Conservation (phyloP, 2,888 invertebrate species). For the Iselma pallidipennis region DNA sequence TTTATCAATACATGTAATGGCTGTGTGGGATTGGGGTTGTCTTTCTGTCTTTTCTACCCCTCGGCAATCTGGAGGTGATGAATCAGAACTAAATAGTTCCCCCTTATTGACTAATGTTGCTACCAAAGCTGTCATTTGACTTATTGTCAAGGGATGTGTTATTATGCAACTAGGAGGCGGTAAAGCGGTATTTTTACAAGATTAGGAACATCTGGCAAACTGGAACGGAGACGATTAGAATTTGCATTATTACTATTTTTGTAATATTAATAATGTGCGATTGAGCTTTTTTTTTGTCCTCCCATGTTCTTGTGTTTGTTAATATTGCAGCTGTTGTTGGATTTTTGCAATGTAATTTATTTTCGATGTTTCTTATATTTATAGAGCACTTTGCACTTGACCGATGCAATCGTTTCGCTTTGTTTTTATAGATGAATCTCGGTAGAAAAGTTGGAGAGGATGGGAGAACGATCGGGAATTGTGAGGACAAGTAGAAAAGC, state of each 20-base stretch:
- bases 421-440: conserved; percentile 11
- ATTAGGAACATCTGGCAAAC: conserved; percentile 23
- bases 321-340: background rate
- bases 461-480: conserved; percentile 4
- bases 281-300: background rate
- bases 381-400: background rate
- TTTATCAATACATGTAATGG: conserved; percentile 35
- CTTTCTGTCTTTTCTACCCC: conserved; percentile 24
- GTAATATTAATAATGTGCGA: background rate
- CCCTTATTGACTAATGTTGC: conserved; percentile 35
- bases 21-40: conserved; percentile 33
- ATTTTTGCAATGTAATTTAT: background rate
- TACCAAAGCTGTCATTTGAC: conserved; percentile 27
- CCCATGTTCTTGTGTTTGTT: background rate
- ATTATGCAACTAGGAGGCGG: conserved; percentile 20
- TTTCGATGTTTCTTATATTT: background rate
- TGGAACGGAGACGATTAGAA: conserved; percentile 2
- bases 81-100: conserved; percentile 50
- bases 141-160: conserved; percentile 24
- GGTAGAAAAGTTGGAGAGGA: conserved; percentile 7
- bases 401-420: background rate
- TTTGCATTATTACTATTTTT: background rate
- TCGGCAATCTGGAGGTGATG: conserved; percentile 39
- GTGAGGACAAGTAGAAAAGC: conserved; percentile 7
- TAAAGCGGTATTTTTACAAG: conserved; percentile 21